These are phyloP conservation scores for Perca schrenkii DNA, from an alignment of 2,113 vertebrate species.

Conservation along the genomic window DNA sequence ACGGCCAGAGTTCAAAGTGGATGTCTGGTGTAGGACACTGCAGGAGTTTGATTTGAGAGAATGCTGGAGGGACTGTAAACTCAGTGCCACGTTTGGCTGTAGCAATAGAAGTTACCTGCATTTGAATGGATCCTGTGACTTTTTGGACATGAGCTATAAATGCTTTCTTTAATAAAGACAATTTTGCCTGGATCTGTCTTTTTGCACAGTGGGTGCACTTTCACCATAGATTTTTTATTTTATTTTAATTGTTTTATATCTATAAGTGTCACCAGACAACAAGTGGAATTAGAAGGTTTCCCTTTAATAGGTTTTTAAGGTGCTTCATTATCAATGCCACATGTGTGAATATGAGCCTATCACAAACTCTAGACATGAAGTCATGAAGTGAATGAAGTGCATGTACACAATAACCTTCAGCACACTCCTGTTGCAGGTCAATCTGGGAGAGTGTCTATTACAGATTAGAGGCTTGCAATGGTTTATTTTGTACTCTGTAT, in stretches of 20 bases:
- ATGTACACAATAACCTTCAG: neutral
- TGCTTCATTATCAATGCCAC: neutral
- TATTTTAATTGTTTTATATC: too few species aligned
- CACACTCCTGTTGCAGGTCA: neutral
- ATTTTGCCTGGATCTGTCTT: neutral
- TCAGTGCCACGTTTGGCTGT: conserved; percentile 14
- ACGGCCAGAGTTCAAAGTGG: conserved; percentile 39
- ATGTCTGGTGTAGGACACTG: conserved; percentile 17
- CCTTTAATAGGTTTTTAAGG: too few species aligned
- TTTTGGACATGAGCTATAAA: neutral
- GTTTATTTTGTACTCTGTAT: neutral
- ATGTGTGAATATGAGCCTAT: neutral
- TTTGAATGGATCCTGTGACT: neutral
- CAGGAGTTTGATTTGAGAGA: conserved; percentile 37
- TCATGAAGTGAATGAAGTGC: neutral
- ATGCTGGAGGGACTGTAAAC: conserved; percentile 22
- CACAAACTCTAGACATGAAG: neutral
- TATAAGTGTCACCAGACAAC: too few species aligned
- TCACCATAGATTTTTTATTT: too few species aligned
- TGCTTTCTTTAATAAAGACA: neutral
- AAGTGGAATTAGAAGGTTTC: too few species aligned
- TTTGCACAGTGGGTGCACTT: neutral
- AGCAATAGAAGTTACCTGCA: neutral
- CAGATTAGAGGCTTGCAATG: neutral
- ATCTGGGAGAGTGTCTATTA: neutral